These are phyloP conservation scores for Eubasilissa regina DNA, from an alignment of 1,140 invertebrate genomes.

Conservation along the genomic window DNA sequence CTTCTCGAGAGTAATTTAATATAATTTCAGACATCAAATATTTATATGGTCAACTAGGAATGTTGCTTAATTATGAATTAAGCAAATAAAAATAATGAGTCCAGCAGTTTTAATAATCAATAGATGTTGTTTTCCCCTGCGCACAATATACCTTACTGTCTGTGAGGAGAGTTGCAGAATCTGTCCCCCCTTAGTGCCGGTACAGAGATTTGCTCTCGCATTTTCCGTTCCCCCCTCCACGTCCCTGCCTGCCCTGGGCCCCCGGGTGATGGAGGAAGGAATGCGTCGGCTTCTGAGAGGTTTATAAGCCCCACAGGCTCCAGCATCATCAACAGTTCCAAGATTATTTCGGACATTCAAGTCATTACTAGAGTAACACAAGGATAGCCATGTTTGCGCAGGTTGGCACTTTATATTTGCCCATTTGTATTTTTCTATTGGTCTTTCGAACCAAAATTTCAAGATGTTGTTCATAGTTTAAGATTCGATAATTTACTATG, in stretches of 20 bases:
- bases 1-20: too few species aligned
- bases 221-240: background rate
- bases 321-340: slow-evolving; percentile 33
- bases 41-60: too few species aligned
- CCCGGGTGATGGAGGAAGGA: background rate
- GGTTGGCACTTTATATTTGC: slow-evolving; percentile 4
- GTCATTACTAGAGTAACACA: background rate
- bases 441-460: background rate
- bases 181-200: background rate
- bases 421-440: background rate
- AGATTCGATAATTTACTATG: too few species aligned
- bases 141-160: background rate
- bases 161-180: slow-evolving; percentile 27
- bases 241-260: background rate
- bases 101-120: too few species aligned
- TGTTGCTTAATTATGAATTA: too few species aligned
- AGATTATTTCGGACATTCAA: slow-evolving; percentile 23
- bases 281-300: background rate
- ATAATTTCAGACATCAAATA: too few species aligned
- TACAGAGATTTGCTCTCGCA: slow-evolving; percentile 1
- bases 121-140: too few species aligned
- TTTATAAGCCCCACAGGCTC: slow-evolving; percentile 44
- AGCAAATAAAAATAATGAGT: too few species aligned
- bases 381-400: slow-evolving; percentile 37
- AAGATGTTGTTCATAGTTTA: too few species aligned